Percentiles rank a stretch among this genome's conserved stretches.
phyloP scores from a whole-genome alignment of 1,140 invertebrate species.

The Andricus grossulariae region DNA sequence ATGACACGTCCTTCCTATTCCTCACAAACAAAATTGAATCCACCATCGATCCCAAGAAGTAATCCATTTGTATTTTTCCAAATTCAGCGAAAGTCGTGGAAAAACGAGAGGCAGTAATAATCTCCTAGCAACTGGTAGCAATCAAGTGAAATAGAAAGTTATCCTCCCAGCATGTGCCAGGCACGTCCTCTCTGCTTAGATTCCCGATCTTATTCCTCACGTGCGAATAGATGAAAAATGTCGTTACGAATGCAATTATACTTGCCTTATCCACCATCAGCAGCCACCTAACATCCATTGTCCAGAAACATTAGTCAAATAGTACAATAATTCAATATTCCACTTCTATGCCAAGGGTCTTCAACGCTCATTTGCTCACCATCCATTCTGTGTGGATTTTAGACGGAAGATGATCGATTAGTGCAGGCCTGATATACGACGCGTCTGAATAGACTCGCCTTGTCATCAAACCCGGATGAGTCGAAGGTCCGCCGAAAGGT shows the following conservation, averaged over 20 bases:
- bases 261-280: too few species aligned
- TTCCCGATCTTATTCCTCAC: background rate
- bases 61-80: slow-evolving; percentile 8
- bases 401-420: background rate
- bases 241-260: background rate
- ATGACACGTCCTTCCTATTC: too few species aligned
- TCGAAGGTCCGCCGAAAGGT: slow-evolving; percentile 24
- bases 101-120: slow-evolving; percentile 1
- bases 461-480: slow-evolving; percentile 19
- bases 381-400: background rate
- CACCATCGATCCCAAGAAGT: background rate
- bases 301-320: too few species aligned
- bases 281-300: too few species aligned
- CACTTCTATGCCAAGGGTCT: too few species aligned
- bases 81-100: slow-evolving; percentile 24
- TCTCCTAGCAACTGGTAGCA: background rate
- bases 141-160: slow-evolving; percentile 29
- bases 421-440: background rate
- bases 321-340: too few species aligned
- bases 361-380: too few species aligned
- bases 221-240: background rate
- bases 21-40: too few species aligned
- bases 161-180: slow-evolving; percentile 1
- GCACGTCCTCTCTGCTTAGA: background rate
- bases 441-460: slow-evolving; percentile 16